Conservation (phyloP, 2,797 vertebrate genomes). For the Microhierax caerulescens region DNA sequence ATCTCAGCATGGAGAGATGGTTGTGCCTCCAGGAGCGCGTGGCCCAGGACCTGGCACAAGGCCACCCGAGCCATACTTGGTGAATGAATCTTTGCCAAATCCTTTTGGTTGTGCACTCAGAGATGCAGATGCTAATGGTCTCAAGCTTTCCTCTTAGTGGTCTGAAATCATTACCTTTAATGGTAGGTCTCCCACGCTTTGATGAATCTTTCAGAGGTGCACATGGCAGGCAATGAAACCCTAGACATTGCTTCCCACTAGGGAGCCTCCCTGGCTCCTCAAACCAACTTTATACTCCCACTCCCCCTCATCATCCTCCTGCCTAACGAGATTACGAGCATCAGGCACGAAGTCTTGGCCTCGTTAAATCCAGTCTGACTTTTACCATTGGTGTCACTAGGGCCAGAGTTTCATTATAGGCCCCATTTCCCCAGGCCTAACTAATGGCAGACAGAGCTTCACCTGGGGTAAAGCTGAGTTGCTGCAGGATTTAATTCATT, state of each 20-base stretch:
- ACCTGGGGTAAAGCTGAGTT: background rate
- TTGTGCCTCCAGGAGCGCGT: rapidly evolving
- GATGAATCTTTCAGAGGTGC: background rate
- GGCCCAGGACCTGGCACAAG: background rate
- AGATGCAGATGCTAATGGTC: background rate
- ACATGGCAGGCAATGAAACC: background rate
- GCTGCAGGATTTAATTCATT: background rate
- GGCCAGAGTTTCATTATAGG: background rate
- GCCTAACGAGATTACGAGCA: background rate
- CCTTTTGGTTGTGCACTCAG: background rate
- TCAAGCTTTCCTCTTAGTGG: background rate
- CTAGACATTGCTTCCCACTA: background rate
- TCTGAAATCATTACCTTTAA: background rate
- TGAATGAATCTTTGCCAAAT: background rate
- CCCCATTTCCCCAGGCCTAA: background rate
- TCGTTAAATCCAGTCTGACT: background rate
- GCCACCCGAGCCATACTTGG: background rate
- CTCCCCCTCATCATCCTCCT: background rate
- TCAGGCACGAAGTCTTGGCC: background rate
- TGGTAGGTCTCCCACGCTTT: background rate
- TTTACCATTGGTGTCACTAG: background rate
- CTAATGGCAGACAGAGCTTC: background rate
- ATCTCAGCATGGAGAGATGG: background rate
- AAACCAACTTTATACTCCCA: background rate
- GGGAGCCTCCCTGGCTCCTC: background rate